Conservation (phyloP, 2,888 invertebrate genomes). For the Himalopsyche kuldschensis region DNA sequence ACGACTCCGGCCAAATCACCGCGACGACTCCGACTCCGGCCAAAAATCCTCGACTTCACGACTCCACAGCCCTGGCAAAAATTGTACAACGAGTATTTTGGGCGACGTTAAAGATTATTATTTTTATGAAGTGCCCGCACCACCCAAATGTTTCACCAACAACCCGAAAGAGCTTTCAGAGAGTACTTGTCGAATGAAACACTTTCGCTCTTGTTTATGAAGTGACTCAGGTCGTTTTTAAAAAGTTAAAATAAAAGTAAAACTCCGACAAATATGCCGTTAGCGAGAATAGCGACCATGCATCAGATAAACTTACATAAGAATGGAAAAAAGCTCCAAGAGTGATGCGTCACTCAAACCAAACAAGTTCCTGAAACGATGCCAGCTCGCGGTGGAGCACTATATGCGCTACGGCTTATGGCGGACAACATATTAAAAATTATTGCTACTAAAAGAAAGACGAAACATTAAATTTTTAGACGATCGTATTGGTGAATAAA, state of each 20-base stretch:
- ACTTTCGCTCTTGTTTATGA: background rate
- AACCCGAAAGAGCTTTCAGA: background rate
- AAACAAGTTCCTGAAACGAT: slow-evolving; percentile 33
- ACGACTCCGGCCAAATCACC: too few species aligned
- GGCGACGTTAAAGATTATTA: too few species aligned
- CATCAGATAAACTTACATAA: background rate
- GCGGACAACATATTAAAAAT: background rate
- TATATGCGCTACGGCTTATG: background rate
- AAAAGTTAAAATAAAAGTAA: background rate
- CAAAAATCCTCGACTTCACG: too few species aligned
- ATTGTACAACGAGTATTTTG: too few species aligned
- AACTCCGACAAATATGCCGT: background rate
- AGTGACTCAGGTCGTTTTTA: background rate
- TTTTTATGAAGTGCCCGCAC: background rate
- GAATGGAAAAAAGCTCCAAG: background rate
- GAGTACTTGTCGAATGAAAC: background rate
- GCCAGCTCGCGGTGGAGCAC: slow-evolving; percentile 9
- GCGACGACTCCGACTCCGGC: too few species aligned
- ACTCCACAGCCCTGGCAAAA: too few species aligned
- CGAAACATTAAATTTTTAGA: too few species aligned
- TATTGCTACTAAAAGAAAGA: too few species aligned
- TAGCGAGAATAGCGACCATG: background rate
- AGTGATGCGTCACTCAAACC: slow-evolving; percentile 28
- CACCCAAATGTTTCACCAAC: background rate
- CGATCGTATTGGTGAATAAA: too few species aligned